These are phyloP conservation scores for Thripadectes ignobilis DNA, from an alignment of 2,797 vertebrate genomes.

Conservation along the genomic window DNA sequence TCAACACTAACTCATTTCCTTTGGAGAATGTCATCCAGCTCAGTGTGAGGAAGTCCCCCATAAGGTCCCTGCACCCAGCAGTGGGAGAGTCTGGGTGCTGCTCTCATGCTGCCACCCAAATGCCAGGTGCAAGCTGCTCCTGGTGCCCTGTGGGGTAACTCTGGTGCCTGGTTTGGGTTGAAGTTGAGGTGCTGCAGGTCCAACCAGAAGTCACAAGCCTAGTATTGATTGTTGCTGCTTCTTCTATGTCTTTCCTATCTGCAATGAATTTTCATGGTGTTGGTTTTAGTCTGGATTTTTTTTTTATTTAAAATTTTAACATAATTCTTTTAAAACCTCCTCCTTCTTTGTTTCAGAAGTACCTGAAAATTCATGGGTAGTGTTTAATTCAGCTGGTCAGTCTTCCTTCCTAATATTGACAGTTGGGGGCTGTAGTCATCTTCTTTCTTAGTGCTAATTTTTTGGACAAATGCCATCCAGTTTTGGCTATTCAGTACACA, in stretches of 20 bases:
- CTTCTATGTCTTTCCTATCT: not conserved
- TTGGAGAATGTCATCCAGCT: not conserved
- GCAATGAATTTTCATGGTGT: fast-evolving
- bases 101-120: not conserved
- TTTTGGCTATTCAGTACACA: not conserved
- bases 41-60: not conserved
- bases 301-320: not conserved
- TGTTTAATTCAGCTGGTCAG: not conserved
- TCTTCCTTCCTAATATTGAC: not conserved
- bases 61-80: not conserved
- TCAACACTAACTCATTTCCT: not conserved
- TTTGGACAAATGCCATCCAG: not conserved
- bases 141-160: fast-evolving
- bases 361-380: not conserved
- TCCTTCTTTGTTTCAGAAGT: not conserved
- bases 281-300: fast-evolving
- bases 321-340: not conserved
- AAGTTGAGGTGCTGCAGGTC: fast-evolving
- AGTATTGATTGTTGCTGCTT: not conserved
- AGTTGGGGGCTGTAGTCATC: fast-evolving
- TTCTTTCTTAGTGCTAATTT: not conserved
- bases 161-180: not conserved
- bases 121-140: not conserved
- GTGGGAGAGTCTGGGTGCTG: not conserved
- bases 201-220: not conserved